Evolutionary conservation across 2,888 invertebrate genomes (phyloP).

Genomic region (Himalopsyche tibetana): DNA sequence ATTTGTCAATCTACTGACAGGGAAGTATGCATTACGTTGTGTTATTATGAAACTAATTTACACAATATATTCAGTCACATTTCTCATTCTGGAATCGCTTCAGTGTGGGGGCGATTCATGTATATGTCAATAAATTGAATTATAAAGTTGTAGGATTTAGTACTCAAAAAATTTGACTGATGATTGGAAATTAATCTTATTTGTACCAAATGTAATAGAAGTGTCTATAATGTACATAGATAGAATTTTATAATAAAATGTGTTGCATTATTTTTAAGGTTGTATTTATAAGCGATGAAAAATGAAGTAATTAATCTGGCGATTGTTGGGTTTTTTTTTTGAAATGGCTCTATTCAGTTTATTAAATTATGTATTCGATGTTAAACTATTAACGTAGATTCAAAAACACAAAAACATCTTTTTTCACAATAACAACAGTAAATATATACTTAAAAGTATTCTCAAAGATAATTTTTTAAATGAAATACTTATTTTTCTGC

Average conservation of each 20-base stretch:
- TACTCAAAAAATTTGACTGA: conserved; percentile 20
- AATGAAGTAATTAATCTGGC: background rate
- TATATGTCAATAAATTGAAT: conserved; percentile 17
- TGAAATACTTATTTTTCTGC: no score
- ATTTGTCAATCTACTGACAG: background rate
- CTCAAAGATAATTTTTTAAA: no score
- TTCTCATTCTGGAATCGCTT: background rate
- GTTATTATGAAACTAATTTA: background rate
- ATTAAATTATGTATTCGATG: background rate
- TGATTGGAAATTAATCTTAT: conserved; percentile 26
- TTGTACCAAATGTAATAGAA: conserved; percentile 28
- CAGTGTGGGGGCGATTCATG: background rate
- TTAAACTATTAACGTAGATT: background rate
- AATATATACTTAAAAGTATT: no score
- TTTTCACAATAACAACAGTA: no score
- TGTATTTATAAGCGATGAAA: background rate
- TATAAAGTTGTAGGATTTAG: conserved; percentile 3
- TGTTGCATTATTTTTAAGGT: conserved; percentile 15
- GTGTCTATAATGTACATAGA: conserved; percentile 26
- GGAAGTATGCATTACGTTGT: background rate
- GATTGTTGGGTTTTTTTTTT: background rate
- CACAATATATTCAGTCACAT: background rate
- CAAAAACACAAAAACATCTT: background rate
- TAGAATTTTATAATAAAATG: conserved; percentile 30
- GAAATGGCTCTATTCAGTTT: background rate